Conservation (phyloP, 1,140 invertebrate genomes). For the Probaryconus sp. region DNA sequence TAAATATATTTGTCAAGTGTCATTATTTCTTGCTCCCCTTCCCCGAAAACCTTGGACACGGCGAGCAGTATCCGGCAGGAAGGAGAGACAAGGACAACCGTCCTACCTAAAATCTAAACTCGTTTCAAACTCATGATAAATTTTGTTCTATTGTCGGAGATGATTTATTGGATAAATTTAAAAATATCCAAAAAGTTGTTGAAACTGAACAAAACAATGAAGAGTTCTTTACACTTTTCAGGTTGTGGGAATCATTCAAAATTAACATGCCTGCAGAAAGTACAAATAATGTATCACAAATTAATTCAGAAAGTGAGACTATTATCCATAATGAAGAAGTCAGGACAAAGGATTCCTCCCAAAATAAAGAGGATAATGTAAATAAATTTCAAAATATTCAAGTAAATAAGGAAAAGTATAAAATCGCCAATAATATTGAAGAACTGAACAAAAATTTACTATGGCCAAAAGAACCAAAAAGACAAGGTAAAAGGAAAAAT, state of each 20-base stretch:
- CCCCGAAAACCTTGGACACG: too few relatives aligned
- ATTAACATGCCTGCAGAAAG: not conserved
- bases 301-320: constrained; percentile 2
- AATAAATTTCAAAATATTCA: not conserved
- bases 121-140: constrained; percentile 3
- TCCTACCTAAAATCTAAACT: not conserved
- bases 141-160: constrained; percentile 21
- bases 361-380: too few relatives aligned
- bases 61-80: too few relatives aligned
- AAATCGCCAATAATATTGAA: not conserved
- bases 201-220: constrained; percentile 5
- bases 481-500: constrained; percentile 9
- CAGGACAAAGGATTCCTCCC: too few relatives aligned
- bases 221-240: constrained; percentile 17
- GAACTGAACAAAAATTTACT: not conserved
- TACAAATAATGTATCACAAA: not conserved
- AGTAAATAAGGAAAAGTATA: not conserved
- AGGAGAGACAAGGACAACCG: too few relatives aligned
- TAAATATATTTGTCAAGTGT: too few relatives aligned
- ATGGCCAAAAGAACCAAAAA: constrained; percentile 16
- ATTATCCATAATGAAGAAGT: too few relatives aligned
- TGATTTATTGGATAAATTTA: constrained; percentile 10
- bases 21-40: too few relatives aligned
- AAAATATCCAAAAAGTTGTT: constrained; percentile 16
- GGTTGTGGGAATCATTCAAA: constrained; percentile 15